A percentile compares a stretch with the other conserved stretches of the same genome.
These are phyloP conservation scores for Eupithecia subfuscata DNA, from an alignment of 2,888 invertebrate genomes.

Conservation along the genomic window DNA sequence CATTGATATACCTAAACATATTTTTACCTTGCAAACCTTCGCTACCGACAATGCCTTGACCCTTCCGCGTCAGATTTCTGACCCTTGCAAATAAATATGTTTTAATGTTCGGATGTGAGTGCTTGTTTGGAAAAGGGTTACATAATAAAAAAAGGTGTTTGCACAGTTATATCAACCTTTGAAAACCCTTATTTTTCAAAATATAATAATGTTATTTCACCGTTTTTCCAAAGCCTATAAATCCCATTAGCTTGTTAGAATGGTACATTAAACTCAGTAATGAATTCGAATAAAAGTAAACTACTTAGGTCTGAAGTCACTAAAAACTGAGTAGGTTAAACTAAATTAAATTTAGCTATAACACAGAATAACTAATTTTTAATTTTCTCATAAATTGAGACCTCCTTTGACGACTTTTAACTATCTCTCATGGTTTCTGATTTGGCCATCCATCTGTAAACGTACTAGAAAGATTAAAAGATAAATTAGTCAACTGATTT, in stretches of 20 bases:
- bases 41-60: conserved; percentile 37
- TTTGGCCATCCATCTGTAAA: too few relatives aligned
- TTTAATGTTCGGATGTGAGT: conserved; percentile 33
- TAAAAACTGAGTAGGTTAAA: background rate
- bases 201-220: background rate
- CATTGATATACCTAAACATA: conserved; percentile 21
- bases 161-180: background rate
- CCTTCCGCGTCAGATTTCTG: conserved; percentile 44
- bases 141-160: conserved; percentile 16
- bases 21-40: conserved; percentile 24
- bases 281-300: background rate
- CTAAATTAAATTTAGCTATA: background rate
- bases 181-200: background rate
- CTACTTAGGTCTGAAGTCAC: background rate
- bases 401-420: background rate
- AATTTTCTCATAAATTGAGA: background rate
- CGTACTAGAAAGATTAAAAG: too few relatives aligned
- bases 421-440: too few relatives aligned
- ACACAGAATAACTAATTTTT: background rate
- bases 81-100: conserved; percentile 45
- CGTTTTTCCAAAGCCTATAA: background rate
- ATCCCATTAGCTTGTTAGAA: background rate
- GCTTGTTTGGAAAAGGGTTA: conserved; percentile 21
- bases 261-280: conserved; percentile 3
- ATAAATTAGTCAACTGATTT: too few relatives aligned